Conservation (phyloP, 2,888 invertebrate species). For the Buathra laborator region DNA sequence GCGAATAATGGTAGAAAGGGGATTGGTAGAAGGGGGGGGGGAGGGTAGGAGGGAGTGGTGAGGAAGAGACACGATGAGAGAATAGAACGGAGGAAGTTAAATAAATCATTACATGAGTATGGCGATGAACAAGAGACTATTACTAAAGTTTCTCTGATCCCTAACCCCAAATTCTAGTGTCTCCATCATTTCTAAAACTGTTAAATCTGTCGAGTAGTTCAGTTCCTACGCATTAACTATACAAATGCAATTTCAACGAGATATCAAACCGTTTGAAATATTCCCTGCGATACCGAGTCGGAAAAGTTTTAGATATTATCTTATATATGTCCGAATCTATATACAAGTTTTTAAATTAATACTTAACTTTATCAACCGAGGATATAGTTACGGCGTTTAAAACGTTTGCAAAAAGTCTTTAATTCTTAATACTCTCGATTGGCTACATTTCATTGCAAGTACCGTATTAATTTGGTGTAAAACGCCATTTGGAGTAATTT, state of each 20-base stretch:
- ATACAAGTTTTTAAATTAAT: no score
- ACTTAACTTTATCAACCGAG: no score
- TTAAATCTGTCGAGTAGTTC: background rate
- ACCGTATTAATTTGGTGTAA: background rate
- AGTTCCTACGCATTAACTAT: background rate
- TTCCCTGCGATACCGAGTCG: no score
- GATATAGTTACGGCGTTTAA: no score
- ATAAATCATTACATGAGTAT: slow-evolving; percentile 25
- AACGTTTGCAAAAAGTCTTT: no score
- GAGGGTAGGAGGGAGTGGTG: no score
- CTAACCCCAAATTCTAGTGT: background rate
- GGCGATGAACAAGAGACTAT: background rate
- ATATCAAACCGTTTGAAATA: no score
- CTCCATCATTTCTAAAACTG: background rate
- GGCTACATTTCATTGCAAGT: no score
- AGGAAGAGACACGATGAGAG: background rate
- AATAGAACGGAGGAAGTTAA: slow-evolving; percentile 12
- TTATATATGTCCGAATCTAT: no score
- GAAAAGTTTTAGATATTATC: no score
- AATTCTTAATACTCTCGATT: no score
- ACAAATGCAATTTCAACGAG: no score
- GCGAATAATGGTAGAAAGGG: slow-evolving; percentile 9
- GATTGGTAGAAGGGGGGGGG: background rate
- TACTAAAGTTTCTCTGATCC: background rate
- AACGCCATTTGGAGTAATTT: background rate